Evolutionary conservation across 2,888 invertebrate genomes (phyloP).

Genomic region (Pharmacophagus antenor): DNA sequence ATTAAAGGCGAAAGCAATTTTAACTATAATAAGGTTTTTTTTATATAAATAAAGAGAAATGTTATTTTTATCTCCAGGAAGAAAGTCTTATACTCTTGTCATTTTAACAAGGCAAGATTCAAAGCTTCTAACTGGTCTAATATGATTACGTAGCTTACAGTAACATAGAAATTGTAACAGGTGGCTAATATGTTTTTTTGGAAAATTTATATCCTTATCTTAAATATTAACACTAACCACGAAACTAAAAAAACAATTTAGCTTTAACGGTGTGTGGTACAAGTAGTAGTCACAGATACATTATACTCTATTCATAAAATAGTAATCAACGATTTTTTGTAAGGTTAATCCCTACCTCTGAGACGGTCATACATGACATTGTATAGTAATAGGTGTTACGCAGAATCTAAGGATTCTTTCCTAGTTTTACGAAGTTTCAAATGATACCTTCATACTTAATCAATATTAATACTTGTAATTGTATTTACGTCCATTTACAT

Average conservation of each 20-base stretch:
- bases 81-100: not conserved
- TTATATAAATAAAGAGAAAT: not conserved
- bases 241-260: not conserved
- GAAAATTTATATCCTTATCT: too few relatives aligned
- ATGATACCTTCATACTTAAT: slow-evolving; percentile 1
- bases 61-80: not conserved
- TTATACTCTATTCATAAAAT: slow-evolving; percentile 10
- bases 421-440: slow-evolving; percentile 2
- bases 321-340: slow-evolving; percentile 41
- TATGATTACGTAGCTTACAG: not conserved
- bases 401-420: slow-evolving; percentile 47
- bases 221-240: not conserved
- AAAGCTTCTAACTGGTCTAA: not conserved
- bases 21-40: not conserved
- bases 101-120: not conserved
- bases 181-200: too few relatives aligned
- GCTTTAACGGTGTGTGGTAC: not conserved
- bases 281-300: slow-evolving; percentile 20
- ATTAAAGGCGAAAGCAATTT: slow-evolving; percentile 1
- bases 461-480: too few relatives aligned
- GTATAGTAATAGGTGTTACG: slow-evolving; percentile 44
- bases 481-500: too few relatives aligned
- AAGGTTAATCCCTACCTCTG: slow-evolving; percentile 62
- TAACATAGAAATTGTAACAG: too few relatives aligned
- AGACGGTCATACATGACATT: slow-evolving; percentile 63